These are phyloP conservation scores for Smittia aterrima DNA, from an alignment of 2,888 invertebrate species.

Conservation along the genomic window DNA sequence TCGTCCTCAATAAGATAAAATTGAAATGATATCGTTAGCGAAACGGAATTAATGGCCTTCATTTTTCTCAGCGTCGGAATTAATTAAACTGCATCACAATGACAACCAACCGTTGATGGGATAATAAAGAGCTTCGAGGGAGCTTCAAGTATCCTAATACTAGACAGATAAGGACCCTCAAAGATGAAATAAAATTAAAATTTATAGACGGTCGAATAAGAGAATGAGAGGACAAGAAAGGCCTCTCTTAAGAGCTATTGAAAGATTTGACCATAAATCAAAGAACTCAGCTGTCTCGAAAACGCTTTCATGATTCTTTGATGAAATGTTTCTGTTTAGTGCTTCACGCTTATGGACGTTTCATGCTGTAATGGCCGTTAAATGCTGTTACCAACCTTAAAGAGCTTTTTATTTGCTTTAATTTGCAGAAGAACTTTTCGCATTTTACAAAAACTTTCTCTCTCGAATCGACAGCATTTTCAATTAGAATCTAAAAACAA, in stretches of 20 bases:
- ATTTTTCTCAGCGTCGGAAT: slow-evolving; percentile 32
- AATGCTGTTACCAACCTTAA: neutral
- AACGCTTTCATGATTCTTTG: slow-evolving; percentile 20
- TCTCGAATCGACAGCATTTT: neutral
- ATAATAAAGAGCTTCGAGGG: neutral
- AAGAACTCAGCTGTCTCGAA: neutral
- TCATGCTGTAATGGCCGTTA: neutral
- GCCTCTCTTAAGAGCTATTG: neutral
- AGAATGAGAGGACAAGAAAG: neutral
- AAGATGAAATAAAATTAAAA: slow-evolving; percentile 17
- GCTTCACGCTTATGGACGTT: neutral
- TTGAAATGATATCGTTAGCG: slow-evolving; percentile 22
- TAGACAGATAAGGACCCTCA: neutral
- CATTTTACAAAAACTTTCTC: neutral
- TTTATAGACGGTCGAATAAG: slow-evolving; percentile 7
- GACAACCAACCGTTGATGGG: neutral
- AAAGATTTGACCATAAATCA: slow-evolving; percentile 8
- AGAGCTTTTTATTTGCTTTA: neutral
- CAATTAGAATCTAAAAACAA: neutral
- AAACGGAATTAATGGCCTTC: slow-evolving; percentile 23
- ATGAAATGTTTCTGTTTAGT: slow-evolving; percentile 21
- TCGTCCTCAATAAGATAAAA: slow-evolving; percentile 16
- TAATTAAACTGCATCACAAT: slow-evolving; percentile 41
- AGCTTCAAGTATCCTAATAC: neutral
- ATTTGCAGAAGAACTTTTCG: neutral